Evolutionary conservation across 2,888 invertebrate genomes (phyloP).

Genomic region (Pyralis farinalis): DNA sequence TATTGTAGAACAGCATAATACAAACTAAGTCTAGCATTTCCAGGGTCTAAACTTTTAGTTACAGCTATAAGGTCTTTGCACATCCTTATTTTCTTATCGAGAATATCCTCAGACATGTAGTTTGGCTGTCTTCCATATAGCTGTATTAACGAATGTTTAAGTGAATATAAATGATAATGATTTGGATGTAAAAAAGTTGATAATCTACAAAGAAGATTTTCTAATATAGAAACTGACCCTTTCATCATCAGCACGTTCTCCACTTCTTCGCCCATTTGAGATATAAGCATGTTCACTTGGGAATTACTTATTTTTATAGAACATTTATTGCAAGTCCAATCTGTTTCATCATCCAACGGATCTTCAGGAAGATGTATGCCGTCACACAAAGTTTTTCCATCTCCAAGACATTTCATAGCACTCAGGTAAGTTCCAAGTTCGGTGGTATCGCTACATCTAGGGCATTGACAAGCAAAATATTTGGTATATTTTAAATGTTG

Average conservation of each 20-base stretch:
- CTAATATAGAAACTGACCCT: conserved; percentile 81
- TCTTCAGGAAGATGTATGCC: conserved; percentile 86
- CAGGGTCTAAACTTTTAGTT: conserved; percentile 85
- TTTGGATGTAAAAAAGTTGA: conserved; percentile 89
- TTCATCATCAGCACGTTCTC: conserved; percentile 83
- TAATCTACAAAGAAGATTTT: conserved; percentile 84
- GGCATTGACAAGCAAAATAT: conserved; percentile 88
- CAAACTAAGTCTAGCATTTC: conserved; percentile 86
- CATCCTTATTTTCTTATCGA: conserved; percentile 84
- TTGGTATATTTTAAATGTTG: conserved; percentile 90
- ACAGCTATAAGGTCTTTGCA: conserved; percentile 84
- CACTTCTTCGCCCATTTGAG: conserved; percentile 89
- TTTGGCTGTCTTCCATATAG: conserved; percentile 87
- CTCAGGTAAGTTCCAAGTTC: conserved; percentile 89
- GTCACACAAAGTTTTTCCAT: conserved; percentile 80
- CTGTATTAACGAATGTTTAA: conserved; percentile 91
- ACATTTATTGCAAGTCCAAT: conserved; percentile 89
- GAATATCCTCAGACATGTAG: conserved; percentile 80
- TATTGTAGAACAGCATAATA: conserved; percentile 89
- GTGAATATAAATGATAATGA: conserved; percentile 91
- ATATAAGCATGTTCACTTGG: conserved; percentile 84
- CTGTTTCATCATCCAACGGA: conserved; percentile 85
- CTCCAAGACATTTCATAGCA: conserved; percentile 84
- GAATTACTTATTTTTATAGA: conserved; percentile 82
- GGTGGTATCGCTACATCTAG: conserved; percentile 89